Evolutionary conservation across 1,140 invertebrate species (phyloP).

Genomic region (Ganaspis sp.): DNA sequence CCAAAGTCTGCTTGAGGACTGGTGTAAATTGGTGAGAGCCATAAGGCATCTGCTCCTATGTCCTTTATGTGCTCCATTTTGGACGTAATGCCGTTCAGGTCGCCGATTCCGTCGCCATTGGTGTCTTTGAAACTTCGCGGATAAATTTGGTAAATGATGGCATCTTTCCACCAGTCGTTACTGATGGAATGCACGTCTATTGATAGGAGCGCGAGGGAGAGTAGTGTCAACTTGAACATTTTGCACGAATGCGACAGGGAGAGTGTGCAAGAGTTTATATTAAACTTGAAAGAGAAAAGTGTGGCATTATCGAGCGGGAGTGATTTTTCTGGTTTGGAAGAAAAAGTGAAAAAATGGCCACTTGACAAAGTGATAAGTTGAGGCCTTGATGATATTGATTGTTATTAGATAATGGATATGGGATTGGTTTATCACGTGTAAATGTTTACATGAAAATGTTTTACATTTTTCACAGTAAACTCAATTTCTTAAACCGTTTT

Average conservation of each 20-base stretch:
- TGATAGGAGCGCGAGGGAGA: neutral
- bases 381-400: too few relatives aligned
- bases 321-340: too few relatives aligned
- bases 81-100: slow-evolving; percentile 76
- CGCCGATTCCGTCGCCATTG: slow-evolving; percentile 86
- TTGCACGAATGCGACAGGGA: neutral
- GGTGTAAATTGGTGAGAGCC: slow-evolving; percentile 77
- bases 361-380: too few relatives aligned
- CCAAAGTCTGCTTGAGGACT: slow-evolving; percentile 77
- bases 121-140: slow-evolving; percentile 83
- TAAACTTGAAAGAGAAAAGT: neutral
- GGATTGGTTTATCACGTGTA: too few relatives aligned
- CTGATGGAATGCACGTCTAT: neutral
- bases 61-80: slow-evolving; percentile 62
- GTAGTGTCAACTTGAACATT: neutral
- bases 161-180: slow-evolving; percentile 84
- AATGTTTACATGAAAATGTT: too few relatives aligned
- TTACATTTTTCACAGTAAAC: too few relatives aligned
- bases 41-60: slow-evolving; percentile 73
- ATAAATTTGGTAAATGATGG: slow-evolving; percentile 87
- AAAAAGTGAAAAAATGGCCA: too few relatives aligned
- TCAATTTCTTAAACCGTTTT: too few relatives aligned
- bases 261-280: too few relatives aligned
- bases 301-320: neutral
- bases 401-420: too few relatives aligned